Evolutionary conservation across 2,113 vertebrate genomes (phyloP), one percentile per base, ranked within the genome.

Genomic region (Prionailurus bengalensis): DNA sequence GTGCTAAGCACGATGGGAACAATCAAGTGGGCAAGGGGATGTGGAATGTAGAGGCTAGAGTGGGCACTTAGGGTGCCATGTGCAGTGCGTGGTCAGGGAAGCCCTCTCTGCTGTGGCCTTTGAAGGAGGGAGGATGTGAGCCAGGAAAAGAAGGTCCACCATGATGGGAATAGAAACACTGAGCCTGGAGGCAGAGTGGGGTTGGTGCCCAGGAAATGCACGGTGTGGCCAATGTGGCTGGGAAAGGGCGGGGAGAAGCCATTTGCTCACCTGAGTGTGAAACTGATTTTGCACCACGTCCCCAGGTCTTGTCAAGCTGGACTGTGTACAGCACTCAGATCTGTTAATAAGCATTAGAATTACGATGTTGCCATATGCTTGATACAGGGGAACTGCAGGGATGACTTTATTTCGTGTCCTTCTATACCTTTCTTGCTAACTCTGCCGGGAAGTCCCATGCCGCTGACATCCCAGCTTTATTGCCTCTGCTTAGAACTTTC

Each of bases 161-260:
- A 6, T 42, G 58, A 14, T 42, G 51, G 66, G 61, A 73, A 65
- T 27, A 68, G 31, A 86, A 39, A 7, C 25, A 27, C 39, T 12
- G 13, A 71, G 42, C 68, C 73, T 58, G 1, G 8, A 27, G 11
- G 25, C 39, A 48, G 39, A 45, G 14, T 0, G 8, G 27, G 33
- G 14, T 1, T 29, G 7, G 11, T 39, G 58, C 58, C 25, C 19
- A 23, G 17, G 48, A 39, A 71, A 12, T 63, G 5, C 85, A 14
- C 17, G 71, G 27, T 0, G 29, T 78, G 42, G 25, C 21, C 39
- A 53, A 4, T 1, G 21, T 10, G 39, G n/a, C 78, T 15, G 1
- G 29, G 55, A 31, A 58, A 17, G 55, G 19, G 55, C 2, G 7
- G 1, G 4, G 13, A 10, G 7, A 21, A 4, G 19, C 3, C 5